A percentile compares a stretch with the other conserved stretches of the same genome.
These are phyloP conservation scores for Tadarida brasiliensis DNA, from an alignment of 2,797 vertebrate genomes.

Conservation along the genomic window DNA sequence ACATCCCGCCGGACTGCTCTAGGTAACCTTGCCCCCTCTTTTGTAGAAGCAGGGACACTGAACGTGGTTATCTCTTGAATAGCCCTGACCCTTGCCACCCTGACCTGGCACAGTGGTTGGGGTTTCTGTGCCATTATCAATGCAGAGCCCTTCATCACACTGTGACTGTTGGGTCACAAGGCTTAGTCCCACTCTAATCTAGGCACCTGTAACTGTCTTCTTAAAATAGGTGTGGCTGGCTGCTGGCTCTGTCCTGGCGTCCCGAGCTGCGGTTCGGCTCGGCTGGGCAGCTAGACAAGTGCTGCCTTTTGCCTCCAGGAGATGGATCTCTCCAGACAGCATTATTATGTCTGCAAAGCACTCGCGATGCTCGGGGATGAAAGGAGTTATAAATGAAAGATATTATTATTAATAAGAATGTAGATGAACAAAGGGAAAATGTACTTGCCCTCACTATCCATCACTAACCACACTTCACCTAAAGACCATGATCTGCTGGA, in stretches of 20 bases:
- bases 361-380: slow-evolving; percentile 57
- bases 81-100: not conserved
- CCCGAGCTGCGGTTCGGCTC: not conserved
- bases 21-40: not conserved
- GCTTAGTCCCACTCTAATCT: not conserved
- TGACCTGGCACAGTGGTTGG: not conserved
- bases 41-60: not conserved
- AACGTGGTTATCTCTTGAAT: not conserved
- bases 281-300: not conserved
- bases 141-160: not conserved
- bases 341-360: slow-evolving; percentile 65
- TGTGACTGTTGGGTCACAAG: not conserved
- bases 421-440: slow-evolving; percentile 79
- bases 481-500: slow-evolving; percentile 67
- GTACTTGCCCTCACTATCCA: slow-evolving; percentile 62
- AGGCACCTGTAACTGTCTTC: not conserved
- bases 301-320: not conserved
- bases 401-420: slow-evolving; percentile 85
- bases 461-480: slow-evolving; percentile 75
- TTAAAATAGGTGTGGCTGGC: not conserved
- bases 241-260: not conserved
- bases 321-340: slow-evolving; percentile 63
- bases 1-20: not conserved
- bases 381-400: slow-evolving; percentile 83
- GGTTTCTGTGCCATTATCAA: not conserved